These are phyloP conservation scores for Nasonovia ribisnigri DNA, from an alignment of 2,888 invertebrate species.

Conservation along the genomic window DNA sequence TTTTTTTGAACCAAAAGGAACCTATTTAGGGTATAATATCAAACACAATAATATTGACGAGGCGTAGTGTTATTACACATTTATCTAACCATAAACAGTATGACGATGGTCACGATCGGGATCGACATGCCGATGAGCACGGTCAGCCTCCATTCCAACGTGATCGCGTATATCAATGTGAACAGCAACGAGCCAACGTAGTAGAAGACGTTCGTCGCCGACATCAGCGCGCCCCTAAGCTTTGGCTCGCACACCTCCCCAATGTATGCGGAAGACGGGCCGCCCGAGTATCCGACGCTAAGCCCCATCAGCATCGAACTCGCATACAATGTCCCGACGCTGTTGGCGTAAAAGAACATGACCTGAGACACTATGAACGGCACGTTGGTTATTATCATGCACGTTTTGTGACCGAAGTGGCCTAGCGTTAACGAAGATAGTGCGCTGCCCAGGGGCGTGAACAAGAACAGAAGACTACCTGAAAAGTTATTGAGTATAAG, in stretches of 20 bases:
- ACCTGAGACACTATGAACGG: slow-evolving; percentile 40
- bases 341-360: slow-evolving; percentile 38
- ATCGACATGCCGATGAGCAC: background rate
- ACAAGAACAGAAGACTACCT: slow-evolving; percentile 54
- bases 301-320: slow-evolving; percentile 44
- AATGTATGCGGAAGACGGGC: slow-evolving; percentile 75
- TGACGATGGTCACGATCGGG: slow-evolving; percentile 10
- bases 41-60: background rate
- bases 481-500: background rate
- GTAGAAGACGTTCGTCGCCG: slow-evolving; percentile 73
- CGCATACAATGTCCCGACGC: slow-evolving; percentile 8
- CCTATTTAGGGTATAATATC: background rate
- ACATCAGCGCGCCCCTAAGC: slow-evolving; percentile 74
- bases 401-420: slow-evolving; percentile 35
- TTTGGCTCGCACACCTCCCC: slow-evolving; percentile 75
- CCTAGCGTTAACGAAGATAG: slow-evolving; percentile 13
- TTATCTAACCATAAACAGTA: slow-evolving; percentile 19
- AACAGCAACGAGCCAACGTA: slow-evolving; percentile 70
- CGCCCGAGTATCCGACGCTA: slow-evolving; percentile 74
- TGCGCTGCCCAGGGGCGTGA: slow-evolving; percentile 34
- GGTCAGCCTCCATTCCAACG: slow-evolving; percentile 40
- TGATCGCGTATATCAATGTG: slow-evolving; percentile 11
- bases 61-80: background rate
- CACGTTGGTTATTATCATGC: slow-evolving; percentile 44
- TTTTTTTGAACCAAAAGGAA: background rate